Evolutionary conservation across 2,797 vertebrate genomes (phyloP), one percentile per base, ranked within the genome.

Genomic region (Helicolenus hilgendorfi): DNA sequence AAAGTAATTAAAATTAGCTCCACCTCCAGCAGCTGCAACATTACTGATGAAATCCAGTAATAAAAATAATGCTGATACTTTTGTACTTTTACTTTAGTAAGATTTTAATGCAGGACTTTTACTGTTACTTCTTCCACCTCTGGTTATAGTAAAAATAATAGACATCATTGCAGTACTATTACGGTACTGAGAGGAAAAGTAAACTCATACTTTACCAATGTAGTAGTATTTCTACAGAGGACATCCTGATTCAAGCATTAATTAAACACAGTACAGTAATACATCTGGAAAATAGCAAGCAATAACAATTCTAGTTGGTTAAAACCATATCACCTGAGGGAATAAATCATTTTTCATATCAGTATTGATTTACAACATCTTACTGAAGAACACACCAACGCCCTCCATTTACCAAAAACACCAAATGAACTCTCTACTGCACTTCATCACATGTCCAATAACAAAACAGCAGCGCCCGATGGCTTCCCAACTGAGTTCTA

Each of bases 371-470:
- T 22, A 20, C 56, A 86, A 36, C 35, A 55, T 83, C 75, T 80
- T 35, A 27, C 67, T 24, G 29, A 58, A 67, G 45, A 88, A 70
- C 8, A 53, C 38, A 29, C 65, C 58, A 73, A 69, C 56, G 49
- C 56, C 6, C 5, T 65, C 45, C 11, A 29, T 72, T 72, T 36
- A 13, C 31, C 75, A 67, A 5, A 38, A 73, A 27, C 64, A 65
- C 49, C 24, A 72, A 53, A 71, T 36, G 63, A 53, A 31, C 70
- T 63, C 38, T 73, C 56, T 38, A 13, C 63, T 41, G 62, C 62
- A 80, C 77, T 73, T 86, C 60, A 74, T 83, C 83, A 79, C 70
- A 77, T 20, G n/a, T 76, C 60, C 70, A 68, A 41, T 73, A 71
- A 71, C 33, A 85, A 78, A 69, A 33, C 67, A 24, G 20, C 41